Conservation (phyloP, 2,113 vertebrate genomes). For the Silurus asotus region DNA sequence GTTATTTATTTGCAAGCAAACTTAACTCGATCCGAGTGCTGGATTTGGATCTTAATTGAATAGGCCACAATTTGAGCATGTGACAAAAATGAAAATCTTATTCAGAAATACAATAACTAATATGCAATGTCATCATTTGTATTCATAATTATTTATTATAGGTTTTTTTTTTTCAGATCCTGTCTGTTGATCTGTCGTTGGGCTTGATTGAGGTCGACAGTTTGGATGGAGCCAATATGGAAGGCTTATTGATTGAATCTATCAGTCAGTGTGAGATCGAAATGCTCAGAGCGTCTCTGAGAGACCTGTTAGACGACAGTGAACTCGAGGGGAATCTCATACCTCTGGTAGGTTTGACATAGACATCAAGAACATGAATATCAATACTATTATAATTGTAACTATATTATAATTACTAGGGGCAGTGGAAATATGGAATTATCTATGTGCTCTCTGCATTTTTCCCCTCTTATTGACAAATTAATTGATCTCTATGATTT, state of each 20-base stretch:
- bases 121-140: neutral
- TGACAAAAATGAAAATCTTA: neutral
- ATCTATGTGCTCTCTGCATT: neutral
- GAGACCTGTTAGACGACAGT: constrained; percentile 65
- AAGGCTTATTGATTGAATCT: constrained; percentile 43
- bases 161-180: constrained; percentile 56
- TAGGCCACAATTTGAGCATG: neutral
- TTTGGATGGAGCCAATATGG: constrained; percentile 55
- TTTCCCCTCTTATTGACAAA: neutral
- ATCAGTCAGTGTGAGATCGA: constrained; percentile 62
- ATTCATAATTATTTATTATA: neutral
- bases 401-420: neutral
- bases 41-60: neutral
- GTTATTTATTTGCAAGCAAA: neutral
- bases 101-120: neutral
- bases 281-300: constrained; percentile 73
- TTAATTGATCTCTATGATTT: neutral
- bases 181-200: constrained; percentile 67
- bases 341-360: constrained; percentile 22
- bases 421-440: neutral
- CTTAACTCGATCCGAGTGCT: neutral
- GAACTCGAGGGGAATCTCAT: constrained; percentile 23
- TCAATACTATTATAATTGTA: neutral
- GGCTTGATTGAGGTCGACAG: constrained; percentile 61
- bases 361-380: neutral